phyloP scores from a whole-genome alignment of 2,113 vertebrate species.

The Coreoperca whiteheadi region DNA sequence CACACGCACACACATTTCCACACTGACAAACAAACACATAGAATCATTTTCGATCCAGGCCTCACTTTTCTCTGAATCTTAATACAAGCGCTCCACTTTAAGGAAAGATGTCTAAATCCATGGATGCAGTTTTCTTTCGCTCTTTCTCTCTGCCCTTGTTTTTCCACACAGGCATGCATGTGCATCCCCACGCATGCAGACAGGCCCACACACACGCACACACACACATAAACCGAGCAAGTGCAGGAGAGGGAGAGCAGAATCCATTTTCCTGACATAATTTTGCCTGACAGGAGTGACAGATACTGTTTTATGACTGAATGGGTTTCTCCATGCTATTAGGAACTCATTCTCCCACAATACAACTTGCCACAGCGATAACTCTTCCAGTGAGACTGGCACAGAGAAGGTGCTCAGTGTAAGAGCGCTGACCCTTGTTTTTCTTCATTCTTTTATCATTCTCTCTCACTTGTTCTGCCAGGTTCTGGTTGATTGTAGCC shows the following conservation, averaged over 20 bases:
- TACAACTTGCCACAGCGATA: slow-evolving; percentile 70
- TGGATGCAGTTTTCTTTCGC: slow-evolving; percentile 22
- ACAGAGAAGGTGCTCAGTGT: slow-evolving; percentile 54
- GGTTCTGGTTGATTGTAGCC: slow-evolving; percentile 22
- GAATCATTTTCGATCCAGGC: slow-evolving; percentile 10
- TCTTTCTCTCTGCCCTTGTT: slow-evolving; percentile 42
- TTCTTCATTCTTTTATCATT: slow-evolving; percentile 25
- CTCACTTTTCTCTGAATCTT: slow-evolving; percentile 14
- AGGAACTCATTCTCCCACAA: slow-evolving; percentile 80
- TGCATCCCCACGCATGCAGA: slow-evolving; percentile 21
- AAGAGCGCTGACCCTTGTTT: slow-evolving; percentile 33
- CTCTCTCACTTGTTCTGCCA: not conserved
- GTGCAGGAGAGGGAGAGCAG: slow-evolving; percentile 46
- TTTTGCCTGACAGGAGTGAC: slow-evolving; percentile 80
- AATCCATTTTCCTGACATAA: slow-evolving; percentile 73
- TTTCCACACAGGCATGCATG: slow-evolving; percentile 1
- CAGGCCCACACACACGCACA: not conserved
- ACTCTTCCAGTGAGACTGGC: slow-evolving; percentile 54
- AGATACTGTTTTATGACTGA: slow-evolving; percentile 83
- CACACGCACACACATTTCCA: slow-evolving; percentile 10
- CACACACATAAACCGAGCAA: slow-evolving; percentile 6
- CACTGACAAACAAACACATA: not conserved
- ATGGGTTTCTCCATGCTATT: slow-evolving; percentile 74
- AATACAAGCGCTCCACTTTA: slow-evolving; percentile 31
- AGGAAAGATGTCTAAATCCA: slow-evolving; percentile 46